Conservation (phyloP, 2,113 vertebrate genomes). For the Osmerus mordax region DNA sequence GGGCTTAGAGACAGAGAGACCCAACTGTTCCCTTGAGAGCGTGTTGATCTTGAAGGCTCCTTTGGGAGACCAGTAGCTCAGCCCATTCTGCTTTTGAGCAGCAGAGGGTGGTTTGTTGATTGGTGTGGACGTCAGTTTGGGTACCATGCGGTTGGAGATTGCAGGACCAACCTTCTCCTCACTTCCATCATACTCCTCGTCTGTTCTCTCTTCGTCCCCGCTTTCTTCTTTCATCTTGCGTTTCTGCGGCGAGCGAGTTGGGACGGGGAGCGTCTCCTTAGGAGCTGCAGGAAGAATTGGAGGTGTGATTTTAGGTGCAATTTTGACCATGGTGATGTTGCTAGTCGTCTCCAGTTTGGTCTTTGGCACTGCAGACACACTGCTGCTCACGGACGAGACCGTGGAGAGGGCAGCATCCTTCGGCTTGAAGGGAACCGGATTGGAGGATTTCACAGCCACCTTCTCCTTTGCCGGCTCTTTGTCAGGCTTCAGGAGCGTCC, state of each 20-base stretch:
- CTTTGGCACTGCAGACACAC: constrained; percentile 64
- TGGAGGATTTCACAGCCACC: constrained; percentile 49
- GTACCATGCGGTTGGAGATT: constrained; percentile 67
- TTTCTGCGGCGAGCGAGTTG: constrained; percentile 53
- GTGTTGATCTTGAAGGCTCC: constrained; percentile 75
- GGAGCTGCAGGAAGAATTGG: constrained; percentile 51
- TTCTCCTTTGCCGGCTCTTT: constrained; percentile 64
- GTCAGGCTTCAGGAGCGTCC: constrained; percentile 59
- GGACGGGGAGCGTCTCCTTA: constrained; percentile 58
- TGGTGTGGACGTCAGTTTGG: constrained; percentile 64
- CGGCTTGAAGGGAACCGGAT: constrained; percentile 60
- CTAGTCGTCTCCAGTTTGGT: constrained; percentile 67
- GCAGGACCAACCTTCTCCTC: constrained; percentile 44
- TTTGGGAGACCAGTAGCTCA: constrained; percentile 73
- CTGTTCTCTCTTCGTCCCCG: constrained; percentile 61
- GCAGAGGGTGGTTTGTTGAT: constrained; percentile 57
- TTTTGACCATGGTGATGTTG: constrained; percentile 68
- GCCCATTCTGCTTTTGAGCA: constrained; percentile 70
- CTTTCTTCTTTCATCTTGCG: constrained; percentile 57
- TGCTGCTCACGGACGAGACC: constrained; percentile 48
- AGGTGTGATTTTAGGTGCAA: constrained; percentile 57
- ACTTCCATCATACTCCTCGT: constrained; percentile 61
- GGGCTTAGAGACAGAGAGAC: constrained; percentile 57
- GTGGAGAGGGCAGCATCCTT: constrained; percentile 60
- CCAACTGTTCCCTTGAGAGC: constrained; percentile 72